Evolutionary conservation across 2,797 vertebrate species (phyloP).

Genomic region (Microctenopoma steveboyesi): DNA sequence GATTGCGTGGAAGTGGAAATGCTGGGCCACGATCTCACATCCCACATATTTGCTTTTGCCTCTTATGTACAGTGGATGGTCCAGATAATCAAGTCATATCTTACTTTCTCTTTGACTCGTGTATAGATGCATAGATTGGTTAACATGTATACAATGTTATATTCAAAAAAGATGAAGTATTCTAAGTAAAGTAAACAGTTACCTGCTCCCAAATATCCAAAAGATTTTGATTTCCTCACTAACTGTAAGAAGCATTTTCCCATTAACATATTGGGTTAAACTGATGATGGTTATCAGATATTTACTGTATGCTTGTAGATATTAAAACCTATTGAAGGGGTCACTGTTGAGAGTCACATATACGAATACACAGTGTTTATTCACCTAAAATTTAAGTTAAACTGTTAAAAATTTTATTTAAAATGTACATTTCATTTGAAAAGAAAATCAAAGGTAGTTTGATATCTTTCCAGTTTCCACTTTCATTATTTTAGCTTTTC

Average conservation of each 20-base stretch:
- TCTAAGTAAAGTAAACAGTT: conserved; percentile 19
- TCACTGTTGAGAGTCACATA: conserved; percentile 26
- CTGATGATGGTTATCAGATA: not conserved
- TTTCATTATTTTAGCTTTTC: conserved; percentile 43
- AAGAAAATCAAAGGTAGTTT: conserved; percentile 15
- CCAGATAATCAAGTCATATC: conserved; percentile 22
- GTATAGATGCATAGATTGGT: conserved; percentile 31
- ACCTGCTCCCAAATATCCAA: conserved; percentile 11
- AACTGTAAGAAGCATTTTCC: conserved; percentile 15
- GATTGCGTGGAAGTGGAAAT: conserved; percentile 29
- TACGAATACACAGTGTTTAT: conserved; percentile 12
- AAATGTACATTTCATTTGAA: conserved; percentile 54
- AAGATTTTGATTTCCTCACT: conserved; percentile 9
- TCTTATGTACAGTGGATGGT: conserved; percentile 14
- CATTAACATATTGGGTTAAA: conserved; percentile 12
- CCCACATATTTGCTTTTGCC: conserved; percentile 33
- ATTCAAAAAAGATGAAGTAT: conserved; percentile 28
- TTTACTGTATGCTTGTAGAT: conserved; percentile 29
- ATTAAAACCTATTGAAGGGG: conserved; percentile 24
- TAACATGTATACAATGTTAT: conserved; percentile 31
- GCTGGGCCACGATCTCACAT: conserved; percentile 15
- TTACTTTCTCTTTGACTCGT: conserved; percentile 28
- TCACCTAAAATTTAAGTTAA: conserved; percentile 25
- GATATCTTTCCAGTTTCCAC: conserved; percentile 31
- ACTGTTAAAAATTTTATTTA: conserved; percentile 32